Evolutionary conservation across 2,113 vertebrate species (phyloP).

Genomic region (Tretioscincus oriximinensis): DNA sequence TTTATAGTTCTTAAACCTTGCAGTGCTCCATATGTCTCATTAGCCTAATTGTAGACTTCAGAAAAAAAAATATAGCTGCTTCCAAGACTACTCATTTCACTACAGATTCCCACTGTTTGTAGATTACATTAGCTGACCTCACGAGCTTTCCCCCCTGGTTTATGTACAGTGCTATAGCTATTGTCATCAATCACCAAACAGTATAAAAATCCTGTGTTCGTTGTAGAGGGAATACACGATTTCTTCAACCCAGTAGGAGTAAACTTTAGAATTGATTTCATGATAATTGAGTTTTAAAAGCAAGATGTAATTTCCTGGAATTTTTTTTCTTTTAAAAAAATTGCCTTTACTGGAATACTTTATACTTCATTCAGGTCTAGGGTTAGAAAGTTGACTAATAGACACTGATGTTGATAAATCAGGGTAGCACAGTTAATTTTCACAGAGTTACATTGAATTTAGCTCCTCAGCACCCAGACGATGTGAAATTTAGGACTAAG

Average conservation of each 20-base stretch:
- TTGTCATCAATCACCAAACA: slow-evolving; percentile 32
- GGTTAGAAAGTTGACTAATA: slow-evolving; percentile 55
- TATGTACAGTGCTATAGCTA: slow-evolving; percentile 19
- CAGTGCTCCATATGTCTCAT: slow-evolving; percentile 35
- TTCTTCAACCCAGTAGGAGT: slow-evolving; percentile 32
- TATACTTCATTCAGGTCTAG: slow-evolving; percentile 52
- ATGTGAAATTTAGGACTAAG: slow-evolving; percentile 36
- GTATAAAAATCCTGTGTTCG: slow-evolving; percentile 34
- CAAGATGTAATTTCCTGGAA: slow-evolving; percentile 52
- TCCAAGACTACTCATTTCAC: slow-evolving; percentile 36
- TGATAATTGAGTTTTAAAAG: slow-evolving; percentile 58
- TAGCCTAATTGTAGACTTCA: slow-evolving; percentile 23
- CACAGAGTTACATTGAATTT: slow-evolving; percentile 41
- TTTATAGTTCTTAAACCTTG: slow-evolving; percentile 49
- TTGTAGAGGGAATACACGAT: slow-evolving; percentile 2
- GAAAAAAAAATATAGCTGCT: slow-evolving; percentile 22
- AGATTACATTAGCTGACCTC: slow-evolving; percentile 35
- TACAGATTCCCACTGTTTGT: slow-evolving; percentile 21
- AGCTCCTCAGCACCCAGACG: slow-evolving; percentile 37
- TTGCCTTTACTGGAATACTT: slow-evolving; percentile 57
- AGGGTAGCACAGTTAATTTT: slow-evolving; percentile 57
- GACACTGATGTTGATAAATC: slow-evolving; percentile 63
- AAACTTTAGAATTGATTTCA: slow-evolving; percentile 56
- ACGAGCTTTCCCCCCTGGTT: slow-evolving; percentile 30
- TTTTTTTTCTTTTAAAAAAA: slow-evolving; percentile 39